Percentiles rank a stretch among this genome's conserved stretches.
phyloP scores from a whole-genome alignment of 2,888 invertebrate species.

The Myathropa florea region DNA sequence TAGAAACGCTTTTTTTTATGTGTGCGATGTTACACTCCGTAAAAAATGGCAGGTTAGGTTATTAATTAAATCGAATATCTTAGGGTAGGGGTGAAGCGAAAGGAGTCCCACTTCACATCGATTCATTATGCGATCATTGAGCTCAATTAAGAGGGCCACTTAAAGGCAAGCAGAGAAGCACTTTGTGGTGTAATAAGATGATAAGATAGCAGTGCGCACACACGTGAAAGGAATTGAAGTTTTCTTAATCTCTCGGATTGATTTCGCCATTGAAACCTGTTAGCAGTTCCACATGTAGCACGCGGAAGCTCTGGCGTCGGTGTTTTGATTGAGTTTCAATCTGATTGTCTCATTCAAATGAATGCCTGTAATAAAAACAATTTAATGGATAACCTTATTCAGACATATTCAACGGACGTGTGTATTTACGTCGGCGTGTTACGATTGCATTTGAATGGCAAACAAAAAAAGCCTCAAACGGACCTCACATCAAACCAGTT shows the following conservation, averaged over 20 bases:
- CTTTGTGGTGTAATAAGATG: background rate
- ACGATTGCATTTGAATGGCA: too few species aligned
- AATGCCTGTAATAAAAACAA: background rate
- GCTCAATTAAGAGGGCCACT: background rate
- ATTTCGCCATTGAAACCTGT: background rate
- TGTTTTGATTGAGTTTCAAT: background rate
- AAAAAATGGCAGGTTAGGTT: background rate
- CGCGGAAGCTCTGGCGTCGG: background rate
- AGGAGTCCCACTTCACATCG: background rate
- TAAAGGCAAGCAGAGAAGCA: background rate
- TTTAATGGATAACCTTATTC: constrained; percentile 28
- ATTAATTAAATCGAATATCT: background rate
- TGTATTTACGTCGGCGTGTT: too few species aligned
- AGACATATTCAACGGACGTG: background rate
- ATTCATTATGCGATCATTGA: background rate
- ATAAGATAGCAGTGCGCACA: background rate
- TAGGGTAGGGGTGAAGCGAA: background rate
- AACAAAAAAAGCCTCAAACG: too few species aligned
- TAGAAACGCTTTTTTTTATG: background rate
- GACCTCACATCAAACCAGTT: background rate
- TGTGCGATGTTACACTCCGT: background rate
- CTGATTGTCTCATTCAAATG: background rate
- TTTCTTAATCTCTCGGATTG: background rate
- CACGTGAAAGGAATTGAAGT: background rate
- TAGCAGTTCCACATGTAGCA: background rate